phyloP scores from a whole-genome alignment of 2,797 vertebrate genomes.

The Ispidina picta region DNA sequence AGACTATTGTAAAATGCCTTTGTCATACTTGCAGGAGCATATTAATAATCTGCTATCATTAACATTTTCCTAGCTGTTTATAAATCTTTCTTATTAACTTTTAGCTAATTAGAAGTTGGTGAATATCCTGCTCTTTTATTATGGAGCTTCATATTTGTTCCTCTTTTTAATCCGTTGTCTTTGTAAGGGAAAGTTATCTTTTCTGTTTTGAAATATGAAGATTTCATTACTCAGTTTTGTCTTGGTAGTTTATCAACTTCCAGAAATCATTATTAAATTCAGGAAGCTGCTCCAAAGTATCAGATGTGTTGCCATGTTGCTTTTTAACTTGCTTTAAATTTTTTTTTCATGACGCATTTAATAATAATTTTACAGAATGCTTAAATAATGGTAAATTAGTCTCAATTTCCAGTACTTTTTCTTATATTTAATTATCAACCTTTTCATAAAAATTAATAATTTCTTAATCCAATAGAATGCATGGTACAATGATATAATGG shows the following conservation, averaged over 20 bases:
- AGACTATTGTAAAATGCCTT: background rate
- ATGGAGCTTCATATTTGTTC: background rate
- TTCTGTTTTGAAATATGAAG: background rate
- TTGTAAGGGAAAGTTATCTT: background rate
- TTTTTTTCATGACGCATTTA: background rate
- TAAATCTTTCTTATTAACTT: background rate
- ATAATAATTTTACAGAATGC: background rate
- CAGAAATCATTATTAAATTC: background rate
- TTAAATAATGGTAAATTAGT: background rate
- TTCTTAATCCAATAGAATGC: background rate
- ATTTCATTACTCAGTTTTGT: background rate
- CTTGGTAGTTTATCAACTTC: background rate
- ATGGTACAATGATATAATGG: background rate
- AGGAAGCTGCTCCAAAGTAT: background rate
- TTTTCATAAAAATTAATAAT: background rate
- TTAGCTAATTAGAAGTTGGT: background rate
- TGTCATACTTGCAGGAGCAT: background rate
- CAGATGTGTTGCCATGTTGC: background rate
- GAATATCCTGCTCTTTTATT: background rate
- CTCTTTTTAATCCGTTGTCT: background rate
- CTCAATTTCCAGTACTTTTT: background rate
- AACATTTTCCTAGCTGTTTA: background rate
- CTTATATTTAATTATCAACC: background rate
- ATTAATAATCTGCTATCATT: background rate
- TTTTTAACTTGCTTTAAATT: background rate